A percentile compares a stretch with the other conserved stretches of the same genome.
phyloP scores from a whole-genome alignment of 2,888 invertebrate genomes.

The Drosophila affinis region DNA sequence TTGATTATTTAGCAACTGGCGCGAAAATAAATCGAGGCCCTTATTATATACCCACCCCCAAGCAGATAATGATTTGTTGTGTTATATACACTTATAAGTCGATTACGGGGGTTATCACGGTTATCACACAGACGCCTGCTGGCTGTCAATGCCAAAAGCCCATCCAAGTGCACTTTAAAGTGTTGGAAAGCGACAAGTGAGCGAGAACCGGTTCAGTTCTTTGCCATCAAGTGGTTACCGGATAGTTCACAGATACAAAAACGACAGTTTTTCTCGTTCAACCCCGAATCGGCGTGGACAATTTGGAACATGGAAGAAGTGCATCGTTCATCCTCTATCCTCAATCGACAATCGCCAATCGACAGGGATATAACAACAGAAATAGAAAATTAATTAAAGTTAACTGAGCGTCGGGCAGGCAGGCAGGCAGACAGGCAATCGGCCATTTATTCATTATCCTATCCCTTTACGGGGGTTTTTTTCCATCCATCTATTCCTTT shows the following conservation, averaged over 20 bases:
- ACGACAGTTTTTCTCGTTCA: background rate
- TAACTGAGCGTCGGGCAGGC: slow-evolving; percentile 39
- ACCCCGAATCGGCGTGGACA: slow-evolving; percentile 4
- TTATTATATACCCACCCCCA: background rate
- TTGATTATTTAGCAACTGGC: background rate
- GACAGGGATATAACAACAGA: slow-evolving; percentile 36
- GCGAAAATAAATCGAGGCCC: background rate
- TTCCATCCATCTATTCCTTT: slow-evolving; percentile 4
- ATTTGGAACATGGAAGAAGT: slow-evolving; percentile 8
- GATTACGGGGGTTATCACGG: background rate
- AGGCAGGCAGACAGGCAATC: slow-evolving; percentile 28
- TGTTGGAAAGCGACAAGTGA: background rate
- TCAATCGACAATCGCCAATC: slow-evolving; percentile 30
- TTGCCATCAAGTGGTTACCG: background rate
- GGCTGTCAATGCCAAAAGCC: too few species aligned
- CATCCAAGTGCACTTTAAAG: background rate
- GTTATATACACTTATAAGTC: background rate
- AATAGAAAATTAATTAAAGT: slow-evolving; percentile 77
- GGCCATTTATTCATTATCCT: slow-evolving; percentile 48
- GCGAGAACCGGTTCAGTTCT: background rate
- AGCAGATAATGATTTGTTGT: background rate
- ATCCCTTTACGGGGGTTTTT: slow-evolving; percentile 44
- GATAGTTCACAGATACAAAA: background rate
- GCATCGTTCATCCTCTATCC: slow-evolving; percentile 5
- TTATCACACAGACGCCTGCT: too few species aligned